Evolutionary conservation across 1,140 invertebrate genomes (phyloP), one percentile per base, ranked within the genome.

Genomic region (Coboldia fuscipes): DNA sequence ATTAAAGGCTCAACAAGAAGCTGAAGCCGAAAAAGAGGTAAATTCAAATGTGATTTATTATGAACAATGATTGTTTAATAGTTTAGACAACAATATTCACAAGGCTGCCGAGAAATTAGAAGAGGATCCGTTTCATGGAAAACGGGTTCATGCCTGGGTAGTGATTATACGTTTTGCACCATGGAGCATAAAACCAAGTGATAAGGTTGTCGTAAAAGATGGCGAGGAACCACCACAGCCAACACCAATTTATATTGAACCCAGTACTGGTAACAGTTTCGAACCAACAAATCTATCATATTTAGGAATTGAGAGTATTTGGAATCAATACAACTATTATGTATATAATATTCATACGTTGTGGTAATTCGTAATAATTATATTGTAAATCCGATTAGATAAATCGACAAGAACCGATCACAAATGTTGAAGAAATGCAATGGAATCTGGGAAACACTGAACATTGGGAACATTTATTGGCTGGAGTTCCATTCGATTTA

Each of bases 301-400:
- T 44, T 65, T 76, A 18, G 66, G 74, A 0, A 60, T 92, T 7
- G 85, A 93, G 42, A 74, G 72, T 38, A 51, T 90, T 28, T 93
- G 85, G 70, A 90, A 89, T 45, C 58, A 89, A 45, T 49, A 64
- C 28, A 92, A 93, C 58, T 90, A 86, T 57, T 92, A 84, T 69
- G 67, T 71, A 21, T 61, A 59, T 51, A 45, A 45, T 41, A 24
- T 7, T 8, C 23, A 7, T 24, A 24, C n/a, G 23, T 7, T 8
- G 7, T 7, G 23, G 23, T n/a, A 24, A n/a, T 24, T 24, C n/a
- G 7, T 24, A 24, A 24, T n/a, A 8, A 24, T 24, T 24, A 7
- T n/a, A n/a, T 24, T 12, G 7, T 19, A 23, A 4, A 16, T 4
- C 17, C 4, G 8, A 8, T 10, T n/a, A 33, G 32, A 15, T 33